Percentiles rank a stretch among this genome's conserved stretches.
phyloP scores from a whole-genome alignment of 1,140 invertebrate genomes.

The Danaus plexippus region DNA sequence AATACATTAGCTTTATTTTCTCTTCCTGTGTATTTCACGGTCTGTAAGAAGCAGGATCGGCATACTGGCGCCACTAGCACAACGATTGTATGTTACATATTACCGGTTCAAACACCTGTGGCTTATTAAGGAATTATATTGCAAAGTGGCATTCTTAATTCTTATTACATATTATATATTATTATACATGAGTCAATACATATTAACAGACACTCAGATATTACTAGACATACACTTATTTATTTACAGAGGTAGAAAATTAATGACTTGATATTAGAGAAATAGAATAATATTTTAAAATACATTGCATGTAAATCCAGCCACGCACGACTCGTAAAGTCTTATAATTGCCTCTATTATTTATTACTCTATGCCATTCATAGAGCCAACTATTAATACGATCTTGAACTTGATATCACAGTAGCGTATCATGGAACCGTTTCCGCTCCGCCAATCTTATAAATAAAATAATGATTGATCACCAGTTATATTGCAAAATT shows the following conservation, averaged over 20 bases:
- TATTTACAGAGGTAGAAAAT: too few relatives aligned
- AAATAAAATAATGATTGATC: slow-evolving; percentile 9
- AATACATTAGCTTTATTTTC: slow-evolving; percentile 19
- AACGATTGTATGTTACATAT: slow-evolving; percentile 44
- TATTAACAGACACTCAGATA: too few relatives aligned
- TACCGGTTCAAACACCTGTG: slow-evolving; percentile 45
- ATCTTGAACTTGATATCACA: slow-evolving; percentile 53
- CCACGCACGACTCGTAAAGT: too few relatives aligned
- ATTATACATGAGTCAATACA: too few relatives aligned
- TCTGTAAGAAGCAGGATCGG: slow-evolving; percentile 30
- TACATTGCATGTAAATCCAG: too few relatives aligned
- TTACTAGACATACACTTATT: too few relatives aligned
- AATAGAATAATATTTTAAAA: too few relatives aligned
- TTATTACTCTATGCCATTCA: too few relatives aligned
- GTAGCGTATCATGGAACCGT: slow-evolving; percentile 10
- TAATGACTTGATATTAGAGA: too few relatives aligned
- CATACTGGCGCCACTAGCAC: slow-evolving; percentile 51
- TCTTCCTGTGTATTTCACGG: slow-evolving; percentile 23
- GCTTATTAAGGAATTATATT: slow-evolving; percentile 25
- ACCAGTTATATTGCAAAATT: slow-evolving; percentile 37
- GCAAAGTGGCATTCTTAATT: too few relatives aligned
- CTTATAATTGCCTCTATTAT: too few relatives aligned
- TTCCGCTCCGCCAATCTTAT: slow-evolving; percentile 23
- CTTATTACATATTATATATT: too few relatives aligned
- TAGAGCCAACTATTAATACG: slow-evolving; percentile 24